Evolutionary conservation across 1,140 invertebrate species (phyloP), one percentile per base, ranked within the genome.

Genomic region (Cotesia glomerata): DNA sequence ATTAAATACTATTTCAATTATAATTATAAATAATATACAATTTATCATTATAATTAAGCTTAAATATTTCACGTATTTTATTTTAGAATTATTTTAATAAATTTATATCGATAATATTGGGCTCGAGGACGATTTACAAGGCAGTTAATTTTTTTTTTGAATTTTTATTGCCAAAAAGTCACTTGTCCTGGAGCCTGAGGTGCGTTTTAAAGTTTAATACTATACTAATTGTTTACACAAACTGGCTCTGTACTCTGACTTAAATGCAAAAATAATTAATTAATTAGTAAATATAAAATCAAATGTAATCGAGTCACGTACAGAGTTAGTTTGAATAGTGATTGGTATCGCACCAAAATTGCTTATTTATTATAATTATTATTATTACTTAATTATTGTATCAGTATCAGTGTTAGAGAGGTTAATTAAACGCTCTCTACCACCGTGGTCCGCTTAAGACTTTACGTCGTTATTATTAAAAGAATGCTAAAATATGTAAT

Each of bases 111-210:
- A 26, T 80, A 85, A 84, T 84, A 86, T 87, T 86, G 83, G 86
- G 83, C 86, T 87, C 84, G 82, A 86, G 86, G 86, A 87, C 80
- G 85, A 87, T 78, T 82, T 45, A 45, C 39, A 11, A 72, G 71
- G 72, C 54, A 69, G 70, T 74, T 67, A 69, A 59, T 3, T 68
- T 26, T 51, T 26, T 71, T 59, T 52, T n/a, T 16, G n/a, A 39
- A 39, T 56, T 56, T 35, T 54, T n/a, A 56, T 39, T 14, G 32
- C 4, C 36, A 11, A 13, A 13, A 8, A 32, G 77, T 81, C 39
- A 83, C 86, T 86, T 86, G 85, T 87, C 86, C 86, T 86, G 81
- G 83, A 86, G 86, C 82, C 86, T 78, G 84, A 86, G 85, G 85
- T 86, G 85, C 83, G 79, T 73, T 79, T 80, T 80, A 76, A 71